phyloP scores from a whole-genome alignment of 1,140 invertebrate genomes.

The Temnothorax longispinosus region DNA sequence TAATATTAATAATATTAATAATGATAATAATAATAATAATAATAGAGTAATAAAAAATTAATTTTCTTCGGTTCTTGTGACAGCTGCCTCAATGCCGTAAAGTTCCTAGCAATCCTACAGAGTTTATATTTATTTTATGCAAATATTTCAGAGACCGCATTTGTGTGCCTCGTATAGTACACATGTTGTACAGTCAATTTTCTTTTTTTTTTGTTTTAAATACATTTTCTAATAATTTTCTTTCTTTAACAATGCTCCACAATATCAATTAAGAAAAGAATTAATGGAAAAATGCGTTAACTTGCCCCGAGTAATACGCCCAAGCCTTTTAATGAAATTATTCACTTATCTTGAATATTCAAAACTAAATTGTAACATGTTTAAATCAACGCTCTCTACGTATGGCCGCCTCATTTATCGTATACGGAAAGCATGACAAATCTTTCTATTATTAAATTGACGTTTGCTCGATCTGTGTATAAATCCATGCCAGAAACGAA shows the following conservation, averaged over 20 bases:
- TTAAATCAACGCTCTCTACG: not conserved
- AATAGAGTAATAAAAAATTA: constrained; percentile 82
- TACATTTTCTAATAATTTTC: not conserved
- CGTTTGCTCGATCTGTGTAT: constrained; percentile 43
- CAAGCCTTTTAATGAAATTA: constrained; percentile 16
- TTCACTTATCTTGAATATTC: constrained; percentile 10
- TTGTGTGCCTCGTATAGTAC: constrained; percentile 17
- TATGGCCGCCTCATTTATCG: not conserved
- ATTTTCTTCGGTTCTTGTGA: constrained; percentile 83
- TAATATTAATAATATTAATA: constrained; percentile 7
- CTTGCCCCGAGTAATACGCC: constrained; percentile 9
- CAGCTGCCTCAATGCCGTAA: constrained; percentile 86
- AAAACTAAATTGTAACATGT: constrained; percentile 18
- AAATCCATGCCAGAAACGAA: constrained; percentile 13
- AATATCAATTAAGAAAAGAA: constrained; percentile 19
- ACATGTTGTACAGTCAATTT: constrained; percentile 52
- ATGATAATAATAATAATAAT: constrained; percentile 72
- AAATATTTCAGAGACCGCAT: constrained; percentile 24
- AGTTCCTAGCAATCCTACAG: constrained; percentile 85
- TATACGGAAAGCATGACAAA: constrained; percentile 14
- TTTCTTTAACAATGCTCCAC: constrained; percentile 41
- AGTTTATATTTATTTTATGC: constrained; percentile 77
- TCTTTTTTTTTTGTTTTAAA: not conserved
- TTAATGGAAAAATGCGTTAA: not conserved
- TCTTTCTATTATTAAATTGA: constrained; percentile 21